phyloP scores from a whole-genome alignment of 2,888 invertebrate species.

The Copidosoma aretas region DNA sequence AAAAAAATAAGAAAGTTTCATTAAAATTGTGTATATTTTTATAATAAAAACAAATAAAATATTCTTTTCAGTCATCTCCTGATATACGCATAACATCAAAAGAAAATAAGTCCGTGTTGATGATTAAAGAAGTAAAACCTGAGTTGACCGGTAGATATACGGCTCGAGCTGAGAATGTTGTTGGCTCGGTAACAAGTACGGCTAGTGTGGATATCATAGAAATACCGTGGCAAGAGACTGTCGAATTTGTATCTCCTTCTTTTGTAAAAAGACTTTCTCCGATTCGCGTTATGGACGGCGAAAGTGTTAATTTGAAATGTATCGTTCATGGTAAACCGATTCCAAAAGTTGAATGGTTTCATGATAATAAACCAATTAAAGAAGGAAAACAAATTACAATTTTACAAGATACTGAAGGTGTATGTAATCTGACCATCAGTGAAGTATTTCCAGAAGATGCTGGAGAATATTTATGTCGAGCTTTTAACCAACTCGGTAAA shows the following conservation, averaged over 20 bases:
- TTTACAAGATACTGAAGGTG: slow-evolving; percentile 78
- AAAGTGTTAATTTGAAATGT: slow-evolving; percentile 78
- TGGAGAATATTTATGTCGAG: slow-evolving; percentile 84
- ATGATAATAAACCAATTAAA: slow-evolving; percentile 73
- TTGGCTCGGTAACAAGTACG: slow-evolving; percentile 86
- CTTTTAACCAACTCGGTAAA: slow-evolving; percentile 83
- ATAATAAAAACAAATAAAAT: slow-evolving; percentile 1
- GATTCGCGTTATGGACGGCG: slow-evolving; percentile 87
- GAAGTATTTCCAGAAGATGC: slow-evolving; percentile 92
- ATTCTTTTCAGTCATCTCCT: slow-evolving; percentile 66
- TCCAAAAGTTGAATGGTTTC: slow-evolving; percentile 83
- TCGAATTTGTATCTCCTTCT: slow-evolving; percentile 74
- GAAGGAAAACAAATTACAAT: slow-evolving; percentile 81
- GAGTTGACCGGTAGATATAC: slow-evolving; percentile 80
- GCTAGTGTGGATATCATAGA: slow-evolving; percentile 74
- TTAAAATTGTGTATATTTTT: too few species aligned
- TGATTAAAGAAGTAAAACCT: slow-evolving; percentile 75
- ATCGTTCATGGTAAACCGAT: slow-evolving; percentile 78
- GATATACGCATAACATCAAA: slow-evolving; percentile 76
- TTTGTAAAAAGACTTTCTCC: slow-evolving; percentile 78
- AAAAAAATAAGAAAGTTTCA: too few species aligned
- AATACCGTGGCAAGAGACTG: slow-evolving; percentile 67
- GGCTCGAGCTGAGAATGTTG: slow-evolving; percentile 88
- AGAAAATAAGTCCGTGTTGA: slow-evolving; percentile 80
- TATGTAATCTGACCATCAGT: slow-evolving; percentile 79